Percentiles rank a stretch among this genome's conserved stretches.
Evolutionary conservation across 1,140 invertebrate species (phyloP).

Genomic region (Mizuhopecten yessoensis): DNA sequence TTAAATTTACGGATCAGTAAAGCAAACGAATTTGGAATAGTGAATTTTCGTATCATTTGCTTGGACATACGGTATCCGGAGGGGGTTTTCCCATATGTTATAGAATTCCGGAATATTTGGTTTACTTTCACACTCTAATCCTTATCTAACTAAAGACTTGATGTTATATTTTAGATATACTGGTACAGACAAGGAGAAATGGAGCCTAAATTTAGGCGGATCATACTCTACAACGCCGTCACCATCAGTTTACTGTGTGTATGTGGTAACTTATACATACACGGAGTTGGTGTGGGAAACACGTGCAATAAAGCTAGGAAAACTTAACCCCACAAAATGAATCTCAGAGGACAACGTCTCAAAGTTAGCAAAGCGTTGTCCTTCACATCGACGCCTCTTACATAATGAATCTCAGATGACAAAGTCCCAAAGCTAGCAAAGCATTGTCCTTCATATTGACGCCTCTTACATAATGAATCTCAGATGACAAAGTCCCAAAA

Average conservation of each 20-base stretch:
- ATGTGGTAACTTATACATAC: conserved; percentile 82
- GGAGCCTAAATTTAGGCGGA: conserved; percentile 83
- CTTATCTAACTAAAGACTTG: too few species aligned
- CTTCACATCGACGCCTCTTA: too few species aligned
- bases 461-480: too few species aligned
- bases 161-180: conserved; percentile 81
- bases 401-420: neutral
- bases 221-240: conserved; percentile 84
- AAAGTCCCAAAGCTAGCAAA: neutral
- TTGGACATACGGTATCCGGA: too few species aligned
- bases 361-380: neutral
- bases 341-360: neutral
- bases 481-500: too few species aligned
- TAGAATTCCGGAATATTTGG: too few species aligned
- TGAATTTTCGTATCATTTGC: too few species aligned
- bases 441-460: too few species aligned
- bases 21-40: too few species aligned
- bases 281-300: conserved; percentile 58
- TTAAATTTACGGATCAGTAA: too few species aligned
- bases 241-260: conserved; percentile 83
- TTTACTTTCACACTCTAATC: too few species aligned
- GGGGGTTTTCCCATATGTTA: too few species aligned
- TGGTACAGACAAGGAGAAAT: conserved; percentile 85
- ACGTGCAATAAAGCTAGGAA: neutral
- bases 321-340: neutral